These are phyloP conservation scores for Heliornis fulica DNA, from an alignment of 2,113 vertebrate species.

Conservation along the genomic window DNA sequence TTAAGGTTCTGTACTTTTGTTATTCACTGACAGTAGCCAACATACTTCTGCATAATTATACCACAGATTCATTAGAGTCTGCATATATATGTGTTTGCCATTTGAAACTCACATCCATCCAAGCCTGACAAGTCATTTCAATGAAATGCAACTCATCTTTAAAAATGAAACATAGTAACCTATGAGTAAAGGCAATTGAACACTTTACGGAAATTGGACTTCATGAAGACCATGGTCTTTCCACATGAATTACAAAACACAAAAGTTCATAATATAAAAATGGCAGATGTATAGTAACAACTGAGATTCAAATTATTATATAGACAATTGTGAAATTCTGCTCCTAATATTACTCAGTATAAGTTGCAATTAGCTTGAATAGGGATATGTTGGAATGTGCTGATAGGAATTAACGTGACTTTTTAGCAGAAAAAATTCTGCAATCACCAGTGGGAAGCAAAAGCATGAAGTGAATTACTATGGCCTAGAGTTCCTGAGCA, in stretches of 20 bases:
- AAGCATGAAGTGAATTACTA: background rate
- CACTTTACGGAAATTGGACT: background rate
- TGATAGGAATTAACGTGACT: background rate
- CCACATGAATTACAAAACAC: background rate
- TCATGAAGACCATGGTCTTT: background rate
- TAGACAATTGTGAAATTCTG: background rate
- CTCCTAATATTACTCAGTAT: background rate
- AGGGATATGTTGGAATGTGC: background rate
- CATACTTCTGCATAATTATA: background rate
- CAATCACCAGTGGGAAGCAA: background rate
- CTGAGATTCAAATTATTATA: background rate
- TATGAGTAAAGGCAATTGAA: background rate
- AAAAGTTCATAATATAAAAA: background rate
- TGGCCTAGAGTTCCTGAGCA: background rate
- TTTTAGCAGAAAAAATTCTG: background rate
- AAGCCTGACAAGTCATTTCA: background rate
- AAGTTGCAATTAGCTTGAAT: background rate
- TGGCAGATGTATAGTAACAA: background rate
- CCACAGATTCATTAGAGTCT: background rate
- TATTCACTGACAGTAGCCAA: slow-evolving; percentile 3
- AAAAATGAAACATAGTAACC: background rate
- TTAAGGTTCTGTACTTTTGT: background rate
- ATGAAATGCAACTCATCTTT: background rate
- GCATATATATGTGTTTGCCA: background rate
- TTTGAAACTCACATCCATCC: background rate